Evolutionary conservation across 2,113 vertebrate species (phyloP).

Genomic region (Chlorodrepanis virens): DNA sequence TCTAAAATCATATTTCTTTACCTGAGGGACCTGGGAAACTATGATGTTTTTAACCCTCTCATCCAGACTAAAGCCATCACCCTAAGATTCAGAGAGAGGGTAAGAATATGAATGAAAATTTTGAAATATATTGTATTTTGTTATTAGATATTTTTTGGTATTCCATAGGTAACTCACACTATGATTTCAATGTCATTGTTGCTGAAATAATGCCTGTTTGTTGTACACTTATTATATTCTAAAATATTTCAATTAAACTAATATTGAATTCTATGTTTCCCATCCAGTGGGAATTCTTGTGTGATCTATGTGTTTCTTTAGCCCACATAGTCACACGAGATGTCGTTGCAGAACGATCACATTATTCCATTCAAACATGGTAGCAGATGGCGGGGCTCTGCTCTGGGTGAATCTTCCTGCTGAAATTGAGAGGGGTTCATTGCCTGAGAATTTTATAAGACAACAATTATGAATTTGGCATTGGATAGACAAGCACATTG

Average conservation of each 20-base stretch:
- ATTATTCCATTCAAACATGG: neutral
- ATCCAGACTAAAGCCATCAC: neutral
- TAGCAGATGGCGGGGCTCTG: neutral
- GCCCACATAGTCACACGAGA: fast-evolving
- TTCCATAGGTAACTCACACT: neutral
- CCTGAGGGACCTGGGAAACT: neutral
- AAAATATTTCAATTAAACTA: neutral
- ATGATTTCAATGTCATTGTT: neutral
- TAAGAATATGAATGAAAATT: neutral
- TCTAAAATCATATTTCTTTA: neutral
- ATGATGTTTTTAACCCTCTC: neutral
- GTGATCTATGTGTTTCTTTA: neutral
- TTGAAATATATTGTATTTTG: neutral
- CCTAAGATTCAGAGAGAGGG: neutral
- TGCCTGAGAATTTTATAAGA: neutral
- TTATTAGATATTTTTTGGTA: neutral
- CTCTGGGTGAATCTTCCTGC: neutral
- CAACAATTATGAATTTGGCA: neutral
- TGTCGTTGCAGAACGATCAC: fast-evolving
- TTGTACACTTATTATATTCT: neutral
- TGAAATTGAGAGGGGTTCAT: neutral
- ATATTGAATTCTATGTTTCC: neutral
- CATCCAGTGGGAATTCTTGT: neutral
- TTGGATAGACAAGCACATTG: neutral
- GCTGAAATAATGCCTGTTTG: neutral